Evolutionary conservation across 2,888 invertebrate genomes (phyloP).

Genomic region (Melanostoma scalare): DNA sequence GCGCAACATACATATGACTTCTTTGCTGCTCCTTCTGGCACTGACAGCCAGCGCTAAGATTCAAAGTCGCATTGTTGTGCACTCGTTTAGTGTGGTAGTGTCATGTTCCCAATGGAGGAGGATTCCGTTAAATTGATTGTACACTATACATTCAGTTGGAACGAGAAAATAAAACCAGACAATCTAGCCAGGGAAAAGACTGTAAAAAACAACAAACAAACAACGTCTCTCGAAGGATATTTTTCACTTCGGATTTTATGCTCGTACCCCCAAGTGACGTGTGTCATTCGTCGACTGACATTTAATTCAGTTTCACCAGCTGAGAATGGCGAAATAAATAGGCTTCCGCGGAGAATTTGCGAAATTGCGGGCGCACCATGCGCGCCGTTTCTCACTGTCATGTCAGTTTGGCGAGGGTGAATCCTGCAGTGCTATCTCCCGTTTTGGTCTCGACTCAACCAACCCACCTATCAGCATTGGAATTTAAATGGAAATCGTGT

Average conservation of each 20-base stretch:
- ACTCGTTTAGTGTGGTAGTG: conserved; percentile 40
- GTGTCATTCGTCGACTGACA: conserved; percentile 70
- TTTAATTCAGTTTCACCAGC: conserved; percentile 69
- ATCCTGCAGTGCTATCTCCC: conserved; percentile 32
- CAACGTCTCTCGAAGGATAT: conserved; percentile 55
- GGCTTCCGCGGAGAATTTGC: conserved; percentile 60
- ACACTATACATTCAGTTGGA: conserved; percentile 27
- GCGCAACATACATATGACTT: conserved; percentile 63
- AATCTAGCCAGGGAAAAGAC: not conserved
- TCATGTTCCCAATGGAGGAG: conserved; percentile 37
- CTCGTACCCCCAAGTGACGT: conserved; percentile 50
- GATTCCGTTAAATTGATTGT: conserved; percentile 59
- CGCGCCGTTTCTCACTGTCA: conserved; percentile 64
- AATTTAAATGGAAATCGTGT: conserved; percentile 72
- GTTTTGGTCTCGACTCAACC: conserved; percentile 2
- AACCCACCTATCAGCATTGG: conserved; percentile 67
- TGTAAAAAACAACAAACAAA: not conserved
- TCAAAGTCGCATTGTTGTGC: conserved; percentile 60
- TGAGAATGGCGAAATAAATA: conserved; percentile 67
- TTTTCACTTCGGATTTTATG: conserved; percentile 53
- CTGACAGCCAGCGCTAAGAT: conserved; percentile 55
- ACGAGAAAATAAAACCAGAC: not conserved
- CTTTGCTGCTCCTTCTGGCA: conserved; percentile 48
- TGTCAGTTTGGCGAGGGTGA: conserved; percentile 32
- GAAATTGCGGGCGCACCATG: conserved; percentile 37